Conservation (phyloP, 2,888 invertebrate genomes). For the Agrenia bidenticulata region DNA sequence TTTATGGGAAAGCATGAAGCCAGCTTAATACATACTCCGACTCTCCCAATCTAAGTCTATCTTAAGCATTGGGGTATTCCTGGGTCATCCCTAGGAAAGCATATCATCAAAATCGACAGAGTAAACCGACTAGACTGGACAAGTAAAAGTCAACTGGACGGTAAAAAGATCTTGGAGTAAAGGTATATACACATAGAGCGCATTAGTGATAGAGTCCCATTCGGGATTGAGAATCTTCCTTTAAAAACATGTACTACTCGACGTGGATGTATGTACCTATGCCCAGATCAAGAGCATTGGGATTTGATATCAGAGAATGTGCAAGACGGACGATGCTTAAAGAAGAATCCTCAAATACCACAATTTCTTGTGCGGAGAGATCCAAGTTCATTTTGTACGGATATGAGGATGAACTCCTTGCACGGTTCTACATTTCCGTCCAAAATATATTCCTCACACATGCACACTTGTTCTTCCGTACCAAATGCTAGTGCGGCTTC, state of each 20-base stretch:
- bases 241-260: no score
- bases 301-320: no score
- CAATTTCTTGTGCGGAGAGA: neutral
- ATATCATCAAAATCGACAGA: constrained; percentile 1
- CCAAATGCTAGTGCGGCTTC: no score
- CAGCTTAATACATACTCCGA: constrained; percentile 1
- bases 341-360: neutral
- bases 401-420: constrained; percentile 12
- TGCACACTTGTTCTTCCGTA: neutral
- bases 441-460: constrained; percentile 5
- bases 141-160: constrained; percentile 7
- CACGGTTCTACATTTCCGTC: neutral
- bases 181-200: no score
- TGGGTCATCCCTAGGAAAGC: constrained; percentile 8
- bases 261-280: no score
- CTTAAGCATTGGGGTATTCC: no score
- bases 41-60: no score
- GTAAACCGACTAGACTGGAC: neutral
- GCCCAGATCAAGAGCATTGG: no score
- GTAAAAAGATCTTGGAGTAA: neutral
- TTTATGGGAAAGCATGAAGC: constrained; percentile 6
- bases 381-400: constrained; percentile 7
- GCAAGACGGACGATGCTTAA: no score
- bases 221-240: no score
- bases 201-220: no score